A percentile compares a stretch with the other conserved stretches of the same genome.
phyloP scores from a whole-genome alignment of 2,113 vertebrate genomes.

The Ammospiza nelsoni region DNA sequence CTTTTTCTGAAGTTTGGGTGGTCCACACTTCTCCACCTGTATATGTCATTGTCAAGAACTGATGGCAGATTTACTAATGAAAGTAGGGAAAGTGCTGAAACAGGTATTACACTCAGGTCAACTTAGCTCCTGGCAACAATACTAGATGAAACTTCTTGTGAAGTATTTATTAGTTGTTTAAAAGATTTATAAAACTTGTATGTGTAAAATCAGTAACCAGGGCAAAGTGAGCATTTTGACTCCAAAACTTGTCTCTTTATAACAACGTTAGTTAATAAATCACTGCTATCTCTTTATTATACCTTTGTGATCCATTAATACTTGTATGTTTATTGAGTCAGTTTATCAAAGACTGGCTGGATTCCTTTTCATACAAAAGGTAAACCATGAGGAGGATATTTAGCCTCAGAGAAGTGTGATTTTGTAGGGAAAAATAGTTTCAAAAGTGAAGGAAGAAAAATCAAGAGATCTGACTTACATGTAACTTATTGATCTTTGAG shows the following conservation, averaged over 20 bases:
- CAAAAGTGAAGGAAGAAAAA: not conserved
- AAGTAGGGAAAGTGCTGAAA: not conserved
- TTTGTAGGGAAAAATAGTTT: not conserved
- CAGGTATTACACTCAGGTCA: not conserved
- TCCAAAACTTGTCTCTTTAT: not conserved
- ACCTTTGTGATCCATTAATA: not conserved
- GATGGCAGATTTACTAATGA: not conserved
- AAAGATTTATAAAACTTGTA: not conserved
- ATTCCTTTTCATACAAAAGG: not conserved
- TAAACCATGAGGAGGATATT: not conserved
- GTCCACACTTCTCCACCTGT: not conserved
- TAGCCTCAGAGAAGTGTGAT: not conserved
- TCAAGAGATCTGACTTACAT: not conserved
- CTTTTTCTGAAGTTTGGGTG: not conserved
- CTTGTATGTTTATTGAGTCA: not conserved
- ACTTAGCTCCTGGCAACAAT: not conserved
- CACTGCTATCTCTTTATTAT: not conserved
- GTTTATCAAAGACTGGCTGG: not conserved
- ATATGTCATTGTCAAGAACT: not conserved
- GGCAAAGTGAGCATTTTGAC: not conserved
- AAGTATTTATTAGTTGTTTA: not conserved
- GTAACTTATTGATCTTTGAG: slow-evolving; percentile 19
- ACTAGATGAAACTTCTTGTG: not conserved
- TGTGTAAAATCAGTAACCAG: not conserved
- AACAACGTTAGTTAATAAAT: slow-evolving; percentile 23